Evolutionary conservation across 2,797 vertebrate species (phyloP), one percentile per base, ranked within the genome.

Genomic region (Trachurus trachurus): DNA sequence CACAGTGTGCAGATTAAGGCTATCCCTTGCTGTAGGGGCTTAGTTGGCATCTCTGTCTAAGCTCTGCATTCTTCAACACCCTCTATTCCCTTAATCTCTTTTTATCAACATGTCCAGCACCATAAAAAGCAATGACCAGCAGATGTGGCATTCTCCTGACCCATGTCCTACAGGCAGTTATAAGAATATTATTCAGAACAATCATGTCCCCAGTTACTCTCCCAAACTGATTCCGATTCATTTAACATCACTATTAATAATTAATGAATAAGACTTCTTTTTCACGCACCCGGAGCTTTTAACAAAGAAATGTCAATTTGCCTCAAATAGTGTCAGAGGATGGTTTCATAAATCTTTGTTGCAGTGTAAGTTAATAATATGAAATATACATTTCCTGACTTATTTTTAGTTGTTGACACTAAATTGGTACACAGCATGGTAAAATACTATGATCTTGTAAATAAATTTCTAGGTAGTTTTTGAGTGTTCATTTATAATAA

Each of bases 1-100:
- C 82, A 71, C 91, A 87, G 84, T 83, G 85, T 86, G 60, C 88
- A 92, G 89, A 94, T 92, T 93, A 92, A 87, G 83, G 78, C 85
- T 85, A 83, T 74, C 75, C 72, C 66, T 84, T 82, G 79, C 83
- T 85, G 59, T 29, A 39, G 85, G 86, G 83, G 85, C 81, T 93
- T 89, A 91, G 84, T 87, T 87, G 80, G 77, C 75, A 88, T 90
- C 81, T 83, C 72, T 80, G 67, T 87, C 76, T 89, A 84, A 92
- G 77, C 87, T 83, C 84, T 64, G 66, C 86, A 90, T 92, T 92
- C 87, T 88, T 88, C 74, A 45, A 71, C 71, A 78, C 63, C 66
- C 79, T 82, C 52, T 56, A 21, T 69, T 78, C 70, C 66, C 87
- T 88, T 89, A 82, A 81, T 86, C 81, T 83, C 49, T 54, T 72